phyloP scores from a whole-genome alignment of 2,797 vertebrate species.

The Pangasius mekongensis region DNA sequence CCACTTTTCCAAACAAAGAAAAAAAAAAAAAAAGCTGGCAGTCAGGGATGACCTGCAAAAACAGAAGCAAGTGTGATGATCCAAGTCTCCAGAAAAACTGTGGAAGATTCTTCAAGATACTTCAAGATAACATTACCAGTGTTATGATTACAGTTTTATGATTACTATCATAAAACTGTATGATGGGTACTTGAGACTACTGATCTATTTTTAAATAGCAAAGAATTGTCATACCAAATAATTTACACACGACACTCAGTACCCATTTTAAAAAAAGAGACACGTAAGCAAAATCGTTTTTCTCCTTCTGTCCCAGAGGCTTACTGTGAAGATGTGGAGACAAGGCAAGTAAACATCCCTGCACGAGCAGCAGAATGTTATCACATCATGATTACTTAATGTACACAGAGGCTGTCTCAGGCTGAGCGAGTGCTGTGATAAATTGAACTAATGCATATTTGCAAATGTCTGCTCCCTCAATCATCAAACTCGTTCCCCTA shows the following conservation, averaged over 20 bases:
- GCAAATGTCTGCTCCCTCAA: conserved; percentile 37
- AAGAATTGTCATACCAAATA: not conserved
- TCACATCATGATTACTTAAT: conserved; percentile 48
- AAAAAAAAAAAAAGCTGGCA: not conserved
- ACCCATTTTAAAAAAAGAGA: not conserved
- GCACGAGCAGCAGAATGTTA: conserved; percentile 37
- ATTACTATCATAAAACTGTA: no score
- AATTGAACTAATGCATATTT: conserved; percentile 52
- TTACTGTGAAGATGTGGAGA: conserved; percentile 16
- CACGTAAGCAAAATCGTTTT: not conserved
- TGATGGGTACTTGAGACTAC: not conserved
- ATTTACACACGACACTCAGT: not conserved
- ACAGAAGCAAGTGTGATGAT: not conserved
- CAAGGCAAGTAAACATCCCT: conserved; percentile 18
- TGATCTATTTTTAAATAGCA: not conserved
- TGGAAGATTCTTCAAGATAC: not conserved
- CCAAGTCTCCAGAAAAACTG: not conserved
- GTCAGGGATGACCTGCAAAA: not conserved
- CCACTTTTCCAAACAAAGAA: not conserved
- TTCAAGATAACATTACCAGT: not conserved
- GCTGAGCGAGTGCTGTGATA: conserved; percentile 39
- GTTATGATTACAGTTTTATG: not conserved
- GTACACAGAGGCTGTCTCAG: conserved; percentile 37
- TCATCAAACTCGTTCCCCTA: conserved; percentile 35
- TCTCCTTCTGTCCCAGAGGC: conserved; percentile 1